A percentile compares a stretch with the other conserved stretches of the same genome.
Conservation (phyloP, 2,797 vertebrate species). For the Phalanger gymnotis region DNA sequence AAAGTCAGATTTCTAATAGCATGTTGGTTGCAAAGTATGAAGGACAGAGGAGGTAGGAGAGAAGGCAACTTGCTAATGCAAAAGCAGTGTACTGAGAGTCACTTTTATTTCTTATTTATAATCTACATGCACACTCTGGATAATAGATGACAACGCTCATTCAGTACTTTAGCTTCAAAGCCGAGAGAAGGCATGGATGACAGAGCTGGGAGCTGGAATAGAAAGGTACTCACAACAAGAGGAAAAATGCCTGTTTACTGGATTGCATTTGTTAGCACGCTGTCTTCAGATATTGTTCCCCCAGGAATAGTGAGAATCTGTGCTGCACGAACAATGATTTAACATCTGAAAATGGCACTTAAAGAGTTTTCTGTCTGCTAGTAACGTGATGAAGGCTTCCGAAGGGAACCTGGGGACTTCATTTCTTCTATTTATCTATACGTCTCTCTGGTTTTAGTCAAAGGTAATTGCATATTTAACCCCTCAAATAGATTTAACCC, state of each 20-base stretch:
- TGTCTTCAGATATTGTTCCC: constrained; percentile 89
- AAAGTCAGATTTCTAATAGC: constrained; percentile 79
- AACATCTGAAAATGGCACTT: constrained; percentile 88
- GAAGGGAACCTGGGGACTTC: constrained; percentile 87
- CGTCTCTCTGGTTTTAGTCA: constrained; percentile 87
- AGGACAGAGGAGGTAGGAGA: constrained; percentile 84
- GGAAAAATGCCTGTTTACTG: constrained; percentile 89
- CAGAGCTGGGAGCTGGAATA: constrained; percentile 85
- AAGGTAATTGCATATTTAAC: constrained; percentile 87
- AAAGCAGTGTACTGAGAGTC: constrained; percentile 90
- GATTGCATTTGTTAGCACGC: constrained; percentile 90
- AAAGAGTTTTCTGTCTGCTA: constrained; percentile 88
- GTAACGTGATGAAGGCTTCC: constrained; percentile 85
- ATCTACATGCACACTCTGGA: constrained; percentile 86
- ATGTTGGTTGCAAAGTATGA: constrained; percentile 79
- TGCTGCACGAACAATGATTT: constrained; percentile 84
- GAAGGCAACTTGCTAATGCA: constrained; percentile 88
- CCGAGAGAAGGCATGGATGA: constrained; percentile 85
- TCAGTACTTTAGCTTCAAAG: constrained; percentile 88
- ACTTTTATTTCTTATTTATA: constrained; percentile 96
- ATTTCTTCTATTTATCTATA: constrained; percentile 88
- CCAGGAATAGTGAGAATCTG: constrained; percentile 85
- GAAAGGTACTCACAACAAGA: constrained; percentile 87
- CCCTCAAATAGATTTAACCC: constrained; percentile 86
- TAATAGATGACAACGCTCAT: constrained; percentile 90